Base-by-base conservation (phyloP, 2,888 invertebrate genomes). In the Exocentrus adspersus region DNA sequence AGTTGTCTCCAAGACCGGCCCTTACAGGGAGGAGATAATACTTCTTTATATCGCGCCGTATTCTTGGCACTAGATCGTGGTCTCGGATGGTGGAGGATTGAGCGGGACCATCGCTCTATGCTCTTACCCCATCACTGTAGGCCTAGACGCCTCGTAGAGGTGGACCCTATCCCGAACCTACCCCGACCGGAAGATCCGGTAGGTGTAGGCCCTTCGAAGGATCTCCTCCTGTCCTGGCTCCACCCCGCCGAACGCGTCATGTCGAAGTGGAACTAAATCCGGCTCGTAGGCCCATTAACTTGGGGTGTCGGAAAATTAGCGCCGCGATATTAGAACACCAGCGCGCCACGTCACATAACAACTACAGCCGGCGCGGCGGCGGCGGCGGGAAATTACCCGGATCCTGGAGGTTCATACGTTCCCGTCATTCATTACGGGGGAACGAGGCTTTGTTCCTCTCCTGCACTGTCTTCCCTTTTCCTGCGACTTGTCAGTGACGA, bases 291-390 rank as follows among this genome's bases (percentile, higher is more conserved):
- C n/a, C n/a, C 37, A 37, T 24, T 48, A 41, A 10, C 30, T 10
- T n/a, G 16, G 75, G 73, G 73, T 75, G 75, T 70, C 72, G 68
- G 70, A 67, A 72, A 76, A 76, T 77, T 75, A 73, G 72, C 69
- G 62, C 50, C 62, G 60, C 68, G 60, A 70, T 64, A 71, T 72
- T 70, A 69, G 65, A 67, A n/a, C n/a, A n/a, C 65, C 62, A 53
- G 67, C 65, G 67, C 65, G 62, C 37, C n/a, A 69, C 68, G 74
- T 72, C 75, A 72, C 69, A 73, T 76, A 72, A 75, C 74, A 76
- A 76, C 75, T 75, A 76, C 73, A 75, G 74, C 74, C 74, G 70
- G 63, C n/a, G n/a, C n/a, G n/a, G n/a, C n/a, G n/a, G n/a, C n/a
- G n/a, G n/a, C n/a, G n/a, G n/a, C 74, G 75, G 75, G 73, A 75